Conservation (phyloP, 2,888 invertebrate species). For the Phalangium opilio region DNA sequence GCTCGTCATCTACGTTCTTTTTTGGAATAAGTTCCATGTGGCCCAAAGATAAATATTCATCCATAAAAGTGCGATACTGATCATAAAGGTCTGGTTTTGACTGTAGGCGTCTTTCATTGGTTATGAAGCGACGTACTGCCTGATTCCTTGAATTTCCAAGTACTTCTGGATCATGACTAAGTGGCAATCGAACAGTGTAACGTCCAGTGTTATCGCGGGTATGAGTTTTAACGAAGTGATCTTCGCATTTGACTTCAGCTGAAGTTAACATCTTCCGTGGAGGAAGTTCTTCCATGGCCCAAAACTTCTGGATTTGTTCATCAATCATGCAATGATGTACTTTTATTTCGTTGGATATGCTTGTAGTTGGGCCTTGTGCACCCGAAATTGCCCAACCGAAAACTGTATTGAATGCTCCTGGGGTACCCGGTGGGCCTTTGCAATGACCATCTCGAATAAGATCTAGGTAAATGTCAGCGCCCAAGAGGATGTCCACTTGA, state of each 20-base stretch:
- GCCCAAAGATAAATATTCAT: constrained; percentile 14
- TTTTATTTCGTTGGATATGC: too few species aligned
- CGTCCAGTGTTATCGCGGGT: constrained; percentile 18
- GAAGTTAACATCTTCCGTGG: constrained; percentile 7
- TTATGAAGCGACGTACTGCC: background rate
- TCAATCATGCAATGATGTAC: background rate
- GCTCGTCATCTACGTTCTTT: constrained; percentile 20
- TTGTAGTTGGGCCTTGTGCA: too few species aligned
- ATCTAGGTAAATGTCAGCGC: too few species aligned
- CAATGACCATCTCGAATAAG: too few species aligned
- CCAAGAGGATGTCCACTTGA: too few species aligned
- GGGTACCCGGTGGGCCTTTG: too few species aligned
- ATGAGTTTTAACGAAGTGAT: constrained; percentile 19
- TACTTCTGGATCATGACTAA: background rate
- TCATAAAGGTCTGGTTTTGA: background rate
- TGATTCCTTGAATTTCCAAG: constrained; percentile 2
- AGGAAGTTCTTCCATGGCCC: constrained; percentile 22
- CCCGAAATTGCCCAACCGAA: too few species aligned
- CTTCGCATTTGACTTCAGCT: constrained; percentile 21
- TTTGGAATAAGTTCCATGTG: constrained; percentile 18
- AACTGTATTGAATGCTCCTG: too few species aligned
- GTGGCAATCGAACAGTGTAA: constrained; percentile 21
- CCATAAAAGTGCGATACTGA: constrained; percentile 1
- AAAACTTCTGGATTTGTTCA: constrained; percentile 13
- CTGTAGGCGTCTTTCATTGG: background rate